These are phyloP conservation scores for Torymus auratus DNA, from an alignment of 2,888 invertebrate species.

Conservation along the genomic window DNA sequence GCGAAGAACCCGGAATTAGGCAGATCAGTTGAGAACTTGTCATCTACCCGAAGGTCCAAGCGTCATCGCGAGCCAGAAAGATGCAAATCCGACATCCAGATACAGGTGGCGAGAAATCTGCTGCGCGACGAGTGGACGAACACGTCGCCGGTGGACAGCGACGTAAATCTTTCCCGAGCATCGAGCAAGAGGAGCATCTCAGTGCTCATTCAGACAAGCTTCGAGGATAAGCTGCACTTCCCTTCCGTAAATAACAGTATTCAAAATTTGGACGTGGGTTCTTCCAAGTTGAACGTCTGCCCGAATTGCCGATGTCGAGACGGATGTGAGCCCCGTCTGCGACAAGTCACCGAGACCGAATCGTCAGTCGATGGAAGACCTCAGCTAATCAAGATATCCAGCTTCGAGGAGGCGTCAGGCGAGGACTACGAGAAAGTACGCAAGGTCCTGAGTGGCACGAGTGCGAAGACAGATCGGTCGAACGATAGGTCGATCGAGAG, in stretches of 20 bases:
- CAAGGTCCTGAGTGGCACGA: slow-evolving; percentile 42
- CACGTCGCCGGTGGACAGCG: slow-evolving; percentile 69
- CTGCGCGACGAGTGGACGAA: slow-evolving; percentile 71
- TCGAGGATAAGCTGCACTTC: slow-evolving; percentile 63
- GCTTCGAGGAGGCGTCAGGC: slow-evolving; percentile 65
- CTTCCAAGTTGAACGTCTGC: slow-evolving; percentile 60
- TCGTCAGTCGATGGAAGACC: slow-evolving; percentile 28
- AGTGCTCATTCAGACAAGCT: slow-evolving; percentile 72
- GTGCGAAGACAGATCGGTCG: background rate
- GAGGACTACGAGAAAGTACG: slow-evolving; percentile 67
- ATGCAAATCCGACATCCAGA: slow-evolving; percentile 71
- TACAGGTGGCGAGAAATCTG: slow-evolving; percentile 62
- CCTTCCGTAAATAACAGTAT: slow-evolving; percentile 48
- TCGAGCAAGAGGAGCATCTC: slow-evolving; percentile 65
- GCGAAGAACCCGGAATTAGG: slow-evolving; percentile 69
- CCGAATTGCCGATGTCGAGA: slow-evolving; percentile 58
- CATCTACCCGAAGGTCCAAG: slow-evolving; percentile 63
- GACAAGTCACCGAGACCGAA: slow-evolving; percentile 2
- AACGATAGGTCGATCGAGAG: slow-evolving; percentile 62
- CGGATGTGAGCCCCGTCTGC: background rate
- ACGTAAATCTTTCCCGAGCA: slow-evolving; percentile 59
- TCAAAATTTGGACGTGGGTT: slow-evolving; percentile 50
- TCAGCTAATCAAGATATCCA: slow-evolving; percentile 64
- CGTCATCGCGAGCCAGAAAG: slow-evolving; percentile 69
- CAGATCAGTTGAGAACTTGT: slow-evolving; percentile 71